Base-by-base conservation (phyloP, 2,888 invertebrate species). In the Itoplectis maculator region DNA sequence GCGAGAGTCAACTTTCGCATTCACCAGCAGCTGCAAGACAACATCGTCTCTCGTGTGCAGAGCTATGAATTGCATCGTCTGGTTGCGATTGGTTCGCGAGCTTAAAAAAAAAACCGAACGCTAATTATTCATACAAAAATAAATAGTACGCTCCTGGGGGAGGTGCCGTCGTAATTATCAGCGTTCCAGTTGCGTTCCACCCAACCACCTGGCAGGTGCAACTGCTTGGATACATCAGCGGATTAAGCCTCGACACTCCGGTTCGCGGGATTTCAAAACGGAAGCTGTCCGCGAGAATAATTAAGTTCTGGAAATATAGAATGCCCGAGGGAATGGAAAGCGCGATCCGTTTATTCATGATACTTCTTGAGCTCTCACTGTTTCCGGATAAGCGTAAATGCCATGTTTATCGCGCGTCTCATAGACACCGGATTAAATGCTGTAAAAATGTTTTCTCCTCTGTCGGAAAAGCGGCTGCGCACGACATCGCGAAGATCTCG, bases 251-350 rank as follows among this genome's bases (percentile, higher is more conserved):
- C 23, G 35, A 15, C 18, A 9, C 15, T 51, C 15, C 11, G 47
- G 29, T 56, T 59, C 15, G 4, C 13, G n/a, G 20, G 29, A 47
- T 56, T 47, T 59, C 23, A 66, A 65, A 56, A 45, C 51, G 11
- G 29, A 42, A 18, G n/a, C 18, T 40, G 1, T 66, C 2, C 45
- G 11, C 45, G 56, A 23, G 29, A 70, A 54, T 72, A 54, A 65
- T 56, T 54, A 70, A 77, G 35, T 61, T 42, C 15, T 40, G 9
- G 54, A 72, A 66, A 61, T 77, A 63, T 40, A 0, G 45, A 37
- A 56, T 7, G 35, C 45, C 56, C 15, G 18, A 61, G 69, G 63
- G 56, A 69, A 74, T 77, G 81, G 81, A 81, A 81, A 81, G 77
- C 51, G 65, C 35, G 45, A 68, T 61, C 23, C 37, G 68, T 45